phyloP scores from a whole-genome alignment of 92 coral and sea anemone species.

The Blastomussa wellsi region DNA sequence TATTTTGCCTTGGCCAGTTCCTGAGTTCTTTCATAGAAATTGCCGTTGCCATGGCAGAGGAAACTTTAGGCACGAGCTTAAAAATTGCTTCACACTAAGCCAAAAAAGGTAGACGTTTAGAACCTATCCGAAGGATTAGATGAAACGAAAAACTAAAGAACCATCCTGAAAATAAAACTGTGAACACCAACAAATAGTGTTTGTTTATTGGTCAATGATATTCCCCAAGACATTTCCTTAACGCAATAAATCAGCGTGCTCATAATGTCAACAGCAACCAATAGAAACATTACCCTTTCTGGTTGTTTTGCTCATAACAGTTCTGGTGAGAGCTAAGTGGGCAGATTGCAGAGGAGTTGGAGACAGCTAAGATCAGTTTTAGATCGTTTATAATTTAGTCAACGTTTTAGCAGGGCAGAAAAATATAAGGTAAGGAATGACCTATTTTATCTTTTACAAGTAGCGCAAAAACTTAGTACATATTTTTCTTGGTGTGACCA shows the following conservation, averaged over 20 bases:
- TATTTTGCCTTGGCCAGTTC: no score
- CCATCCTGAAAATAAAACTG: no score
- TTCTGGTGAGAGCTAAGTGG: not conserved
- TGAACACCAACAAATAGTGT: not conserved
- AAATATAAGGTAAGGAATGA: conserved; percentile 6
- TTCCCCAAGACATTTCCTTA: not conserved
- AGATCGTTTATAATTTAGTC: not conserved
- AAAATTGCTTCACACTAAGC: no score
- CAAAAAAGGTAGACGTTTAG: no score
- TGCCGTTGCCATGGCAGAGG: no score
- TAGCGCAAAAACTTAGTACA: not conserved
- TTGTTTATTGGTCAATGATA: not conserved
- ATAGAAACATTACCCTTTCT: conserved; percentile 15
- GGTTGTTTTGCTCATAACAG: no score
- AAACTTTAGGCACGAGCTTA: no score
- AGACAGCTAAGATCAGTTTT: conserved; percentile 12
- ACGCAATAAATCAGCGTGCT: not conserved
- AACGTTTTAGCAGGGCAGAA: not conserved
- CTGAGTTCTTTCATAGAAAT: no score
- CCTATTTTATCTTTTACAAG: not conserved
- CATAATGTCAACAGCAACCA: conserved; percentile 17
- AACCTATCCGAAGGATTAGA: no score
- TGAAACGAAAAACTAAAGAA: no score
- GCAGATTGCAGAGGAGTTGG: conserved; percentile 11
- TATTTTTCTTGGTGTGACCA: not conserved